phyloP scores from a whole-genome alignment of 2,113 vertebrate genomes.

The Rhizomys pruinosus region DNA sequence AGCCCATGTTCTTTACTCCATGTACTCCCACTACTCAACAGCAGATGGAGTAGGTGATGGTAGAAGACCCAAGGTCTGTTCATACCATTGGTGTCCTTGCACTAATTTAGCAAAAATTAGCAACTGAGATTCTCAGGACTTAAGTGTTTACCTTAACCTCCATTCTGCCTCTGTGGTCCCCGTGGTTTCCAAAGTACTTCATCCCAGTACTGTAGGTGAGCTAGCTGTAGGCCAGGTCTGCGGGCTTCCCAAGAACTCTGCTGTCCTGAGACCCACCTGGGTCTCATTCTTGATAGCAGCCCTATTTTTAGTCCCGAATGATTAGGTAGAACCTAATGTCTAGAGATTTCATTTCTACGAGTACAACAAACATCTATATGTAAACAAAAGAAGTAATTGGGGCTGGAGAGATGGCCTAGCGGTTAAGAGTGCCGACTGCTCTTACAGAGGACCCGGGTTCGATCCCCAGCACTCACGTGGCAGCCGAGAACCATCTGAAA shows the following conservation, averaged over 20 bases:
- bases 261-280: not conserved
- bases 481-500: too few relatives aligned
- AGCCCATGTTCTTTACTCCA: accelerated
- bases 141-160: not conserved
- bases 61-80: not conserved
- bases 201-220: not conserved
- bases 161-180: not conserved
- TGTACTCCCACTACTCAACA: not conserved
- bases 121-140: not conserved
- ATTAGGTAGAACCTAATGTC: not conserved
- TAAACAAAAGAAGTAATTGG: not conserved
- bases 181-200: not conserved
- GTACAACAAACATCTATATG: not conserved
- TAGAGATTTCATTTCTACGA: not conserved
- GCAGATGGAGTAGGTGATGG: not conserved
- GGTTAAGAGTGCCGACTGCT: too few relatives aligned
- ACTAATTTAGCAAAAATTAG: not conserved
- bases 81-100: not conserved
- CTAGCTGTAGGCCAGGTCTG: not conserved
- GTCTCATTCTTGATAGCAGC: not conserved
- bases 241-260: not conserved
- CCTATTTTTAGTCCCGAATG: not conserved
- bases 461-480: too few relatives aligned
- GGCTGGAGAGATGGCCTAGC: too few relatives aligned
- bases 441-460: too few relatives aligned